phyloP scores from a whole-genome alignment of 2,888 invertebrate species.

The Morpho helenor region DNA sequence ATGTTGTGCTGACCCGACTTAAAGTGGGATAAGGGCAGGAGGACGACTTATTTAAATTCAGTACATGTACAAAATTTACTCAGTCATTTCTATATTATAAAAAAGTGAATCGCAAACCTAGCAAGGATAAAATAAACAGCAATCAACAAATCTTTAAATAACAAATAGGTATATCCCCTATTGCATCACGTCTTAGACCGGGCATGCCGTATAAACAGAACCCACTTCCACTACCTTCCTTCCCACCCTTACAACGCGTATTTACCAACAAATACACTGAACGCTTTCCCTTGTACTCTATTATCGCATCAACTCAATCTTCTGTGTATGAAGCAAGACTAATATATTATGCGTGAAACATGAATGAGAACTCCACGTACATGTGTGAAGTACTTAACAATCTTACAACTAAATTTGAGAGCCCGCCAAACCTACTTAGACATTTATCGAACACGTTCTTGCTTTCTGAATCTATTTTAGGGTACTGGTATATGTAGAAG shows the following conservation, averaged over 20 bases:
- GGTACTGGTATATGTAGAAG: background rate
- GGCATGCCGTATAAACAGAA: constrained; percentile 53
- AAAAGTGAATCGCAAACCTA: too few relatives aligned
- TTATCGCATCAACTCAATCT: constrained; percentile 56
- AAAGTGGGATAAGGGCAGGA: too few relatives aligned
- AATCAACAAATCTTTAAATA: too few relatives aligned
- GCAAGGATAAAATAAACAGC: too few relatives aligned
- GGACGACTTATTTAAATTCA: too few relatives aligned
- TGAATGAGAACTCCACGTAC: constrained; percentile 17
- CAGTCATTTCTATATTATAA: too few relatives aligned
- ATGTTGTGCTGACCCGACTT: too few relatives aligned
- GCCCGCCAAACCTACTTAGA: constrained; percentile 8
- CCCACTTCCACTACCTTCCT: constrained; percentile 41
- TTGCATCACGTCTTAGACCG: background rate
- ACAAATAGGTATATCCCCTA: background rate
- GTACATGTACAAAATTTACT: too few relatives aligned
- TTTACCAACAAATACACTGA: constrained; percentile 50
- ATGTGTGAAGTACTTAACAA: constrained; percentile 18
- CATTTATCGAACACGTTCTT: constrained; percentile 12
- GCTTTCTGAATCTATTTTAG: constrained; percentile 5
- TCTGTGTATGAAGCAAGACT: constrained; percentile 21
- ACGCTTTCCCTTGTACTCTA: constrained; percentile 67
- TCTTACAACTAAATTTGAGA: constrained; percentile 17
- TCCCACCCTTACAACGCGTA: constrained; percentile 20
- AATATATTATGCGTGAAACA: constrained; percentile 23